Evolutionary conservation across 2,888 invertebrate species (phyloP).

Genomic region (Laspeyria flexula): DNA sequence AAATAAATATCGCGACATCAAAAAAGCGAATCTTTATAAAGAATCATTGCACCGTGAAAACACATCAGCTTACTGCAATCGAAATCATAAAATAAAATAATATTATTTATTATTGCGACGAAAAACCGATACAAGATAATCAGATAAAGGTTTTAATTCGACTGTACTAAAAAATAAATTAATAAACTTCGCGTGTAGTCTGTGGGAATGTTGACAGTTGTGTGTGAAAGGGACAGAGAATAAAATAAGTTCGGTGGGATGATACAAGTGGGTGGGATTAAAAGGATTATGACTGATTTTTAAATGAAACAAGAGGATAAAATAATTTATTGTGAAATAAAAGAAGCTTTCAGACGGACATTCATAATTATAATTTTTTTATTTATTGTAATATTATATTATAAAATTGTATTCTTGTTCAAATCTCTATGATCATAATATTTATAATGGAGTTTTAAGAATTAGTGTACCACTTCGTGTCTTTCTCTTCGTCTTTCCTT

Average conservation of each 20-base stretch:
- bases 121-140: conserved; percentile 75
- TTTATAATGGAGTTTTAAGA: no score
- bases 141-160: conserved; percentile 82
- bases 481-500: no score
- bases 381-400: no score
- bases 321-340: not conserved
- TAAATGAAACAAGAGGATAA: conserved; percentile 25
- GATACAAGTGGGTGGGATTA: conserved; percentile 41
- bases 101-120: conserved; percentile 46
- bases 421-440: no score
- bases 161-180: conserved; percentile 51
- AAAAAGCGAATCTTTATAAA: conserved; percentile 60
- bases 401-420: no score
- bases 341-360: conserved; percentile 1
- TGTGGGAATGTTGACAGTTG: conserved; percentile 77
- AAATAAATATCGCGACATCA: conserved; percentile 33
- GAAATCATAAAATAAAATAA: conserved; percentile 68
- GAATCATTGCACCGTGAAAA: conserved; percentile 64
- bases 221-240: conserved; percentile 34
- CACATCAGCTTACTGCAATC: conserved; percentile 72
- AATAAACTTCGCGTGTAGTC: conserved; percentile 57
- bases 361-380: no score
- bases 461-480: no score
- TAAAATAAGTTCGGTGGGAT: conserved; percentile 39
- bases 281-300: conserved; percentile 30